Percentiles rank a stretch among this genome's conserved stretches.
These are phyloP conservation scores for Eulithis testata DNA, from an alignment of 2,888 invertebrate genomes.

Conservation along the genomic window DNA sequence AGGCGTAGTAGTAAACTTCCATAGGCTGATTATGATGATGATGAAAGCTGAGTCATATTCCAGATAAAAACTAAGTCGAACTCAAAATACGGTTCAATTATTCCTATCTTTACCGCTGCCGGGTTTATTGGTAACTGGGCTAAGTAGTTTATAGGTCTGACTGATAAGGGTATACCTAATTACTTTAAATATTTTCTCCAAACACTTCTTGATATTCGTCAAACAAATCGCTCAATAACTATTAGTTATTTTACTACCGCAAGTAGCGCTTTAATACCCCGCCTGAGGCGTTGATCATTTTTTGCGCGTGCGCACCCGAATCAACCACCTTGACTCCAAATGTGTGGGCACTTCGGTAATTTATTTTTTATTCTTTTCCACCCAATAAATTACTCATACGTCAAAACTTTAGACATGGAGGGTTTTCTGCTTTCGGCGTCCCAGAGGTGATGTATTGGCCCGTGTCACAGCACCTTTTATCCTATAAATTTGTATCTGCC, in stretches of 20 bases:
- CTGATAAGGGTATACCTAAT: not conserved
- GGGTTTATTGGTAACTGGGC: no score
- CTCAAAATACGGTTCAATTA: no score
- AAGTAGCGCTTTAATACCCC: slow-evolving; percentile 69
- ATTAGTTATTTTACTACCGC: slow-evolving; percentile 47
- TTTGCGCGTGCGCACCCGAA: slow-evolving; percentile 80
- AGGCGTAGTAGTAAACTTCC: no score
- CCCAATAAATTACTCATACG: slow-evolving; percentile 83
- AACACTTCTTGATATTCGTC: slow-evolving; percentile 10
- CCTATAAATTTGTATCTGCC: slow-evolving; percentile 62
- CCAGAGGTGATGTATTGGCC: slow-evolving; percentile 77
- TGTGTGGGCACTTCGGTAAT: slow-evolving; percentile 82
- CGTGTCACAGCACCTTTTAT: slow-evolving; percentile 77
- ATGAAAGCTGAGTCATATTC: no score
- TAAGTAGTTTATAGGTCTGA: no score
- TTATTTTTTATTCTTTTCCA: slow-evolving; percentile 72
- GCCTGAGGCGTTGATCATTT: slow-evolving; percentile 69
- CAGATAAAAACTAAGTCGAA: no score
- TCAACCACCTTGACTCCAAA: slow-evolving; percentile 80
- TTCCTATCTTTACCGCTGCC: no score
- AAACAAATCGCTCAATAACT: slow-evolving; percentile 25
- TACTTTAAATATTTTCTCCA: not conserved
- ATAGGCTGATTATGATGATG: no score
- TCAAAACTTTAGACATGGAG: slow-evolving; percentile 76
- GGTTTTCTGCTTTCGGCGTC: slow-evolving; percentile 55